Evolutionary conservation across 2,888 invertebrate species (phyloP), one percentile per base, ranked within the genome.

Genomic region (Ophion obscuratus): DNA sequence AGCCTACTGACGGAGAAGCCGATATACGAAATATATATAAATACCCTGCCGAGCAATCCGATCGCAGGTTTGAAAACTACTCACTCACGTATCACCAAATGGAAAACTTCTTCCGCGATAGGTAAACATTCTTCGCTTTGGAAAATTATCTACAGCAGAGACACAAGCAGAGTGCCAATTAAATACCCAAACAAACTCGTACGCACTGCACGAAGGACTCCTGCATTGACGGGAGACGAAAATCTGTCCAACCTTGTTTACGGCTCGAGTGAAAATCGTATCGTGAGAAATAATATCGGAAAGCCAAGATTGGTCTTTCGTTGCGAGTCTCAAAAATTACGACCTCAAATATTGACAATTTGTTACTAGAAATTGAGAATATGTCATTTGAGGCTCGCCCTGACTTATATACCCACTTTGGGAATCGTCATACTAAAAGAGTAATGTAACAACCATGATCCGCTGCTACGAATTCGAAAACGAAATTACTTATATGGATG

Each of bases 1-100:
- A 75, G 78, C 79, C 9, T 68, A 80, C 70, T 31, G 73, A 66
- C 68, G 61, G n/a, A n/a, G 31, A 62, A 27, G 62, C 61, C 44
- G 53, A 64, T 75, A 79, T 82, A 79, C 66, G 20, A 47, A 47
- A 31, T 36, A 36, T 62, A 62, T 10, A 61, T n/a, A 47, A n/a
- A 73, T 20, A 27, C 11, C 31, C 1, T 17, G 17, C 66, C 31
- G 7, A 40, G 7, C 40, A 40, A 40, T 4, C 14, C 67, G 40
- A 62, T 47, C 47, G 47, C 59, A 44, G n/a, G 75, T 40, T 67
- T 40, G n/a, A 20, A 40, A 14, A 67, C 67, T 9, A 9, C 67
- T 67, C 67, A 67, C 67, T 67, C 67, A 17, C 64, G 36, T 67
- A 67, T 67, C 20, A 9, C 14, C 36, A 7, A n/a, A 2, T 36